Percentiles rank a stretch among this genome's conserved stretches.
These are phyloP conservation scores for Dromiciops gliroides DNA, from an alignment of 2,113 vertebrate species.

Conservation along the genomic window DNA sequence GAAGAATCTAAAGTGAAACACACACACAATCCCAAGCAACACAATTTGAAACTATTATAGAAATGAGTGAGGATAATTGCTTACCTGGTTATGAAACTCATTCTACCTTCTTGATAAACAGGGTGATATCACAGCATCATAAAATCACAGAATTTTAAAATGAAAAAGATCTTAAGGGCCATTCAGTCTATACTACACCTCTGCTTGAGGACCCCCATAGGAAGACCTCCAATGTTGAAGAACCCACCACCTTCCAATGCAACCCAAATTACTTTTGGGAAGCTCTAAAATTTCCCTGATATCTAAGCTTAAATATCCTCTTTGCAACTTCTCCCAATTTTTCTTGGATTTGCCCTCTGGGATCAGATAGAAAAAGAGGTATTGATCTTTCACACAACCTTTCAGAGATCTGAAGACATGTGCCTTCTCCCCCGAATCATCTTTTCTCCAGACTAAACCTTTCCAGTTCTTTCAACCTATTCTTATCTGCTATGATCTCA, in stretches of 20 bases:
- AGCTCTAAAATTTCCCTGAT: not conserved
- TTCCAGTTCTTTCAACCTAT: not conserved
- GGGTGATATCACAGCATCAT: not conserved
- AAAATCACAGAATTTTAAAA: not conserved
- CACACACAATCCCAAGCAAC: not conserved
- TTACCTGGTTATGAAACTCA: not conserved
- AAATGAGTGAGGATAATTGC: not conserved
- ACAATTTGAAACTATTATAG: not conserved
- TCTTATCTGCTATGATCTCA: not conserved
- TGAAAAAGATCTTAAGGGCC: not conserved
- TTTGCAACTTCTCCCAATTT: not conserved
- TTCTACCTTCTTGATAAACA: not conserved
- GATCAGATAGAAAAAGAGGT: not conserved
- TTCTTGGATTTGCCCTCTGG: not conserved
- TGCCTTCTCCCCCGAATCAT: not conserved
- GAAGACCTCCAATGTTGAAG: not conserved
- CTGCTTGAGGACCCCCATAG: not conserved
- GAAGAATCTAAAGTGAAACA: not conserved
- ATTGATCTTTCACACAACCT: not conserved
- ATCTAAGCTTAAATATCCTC: not conserved
- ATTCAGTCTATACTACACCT: not conserved
- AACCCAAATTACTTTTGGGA: not conserved
- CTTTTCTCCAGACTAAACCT: not conserved
- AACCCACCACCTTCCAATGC: not conserved
- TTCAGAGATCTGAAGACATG: not conserved